Base-by-base conservation (phyloP, 2,888 invertebrate species). In the Macroteleia sp. region DNA sequence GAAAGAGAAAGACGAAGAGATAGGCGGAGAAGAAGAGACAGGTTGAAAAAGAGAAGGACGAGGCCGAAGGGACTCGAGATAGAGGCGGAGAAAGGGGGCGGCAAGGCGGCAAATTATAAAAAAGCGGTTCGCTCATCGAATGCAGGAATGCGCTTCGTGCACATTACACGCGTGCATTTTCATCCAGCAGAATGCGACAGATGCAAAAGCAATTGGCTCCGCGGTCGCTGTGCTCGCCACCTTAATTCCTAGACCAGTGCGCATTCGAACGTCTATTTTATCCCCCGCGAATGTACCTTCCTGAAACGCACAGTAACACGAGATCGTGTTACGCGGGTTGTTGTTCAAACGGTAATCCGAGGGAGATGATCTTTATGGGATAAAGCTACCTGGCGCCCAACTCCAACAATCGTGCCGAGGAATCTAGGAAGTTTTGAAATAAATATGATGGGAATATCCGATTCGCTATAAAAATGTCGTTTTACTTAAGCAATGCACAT, bases 51-150 rank as follows among this genome's bases (percentile, higher is more conserved):
- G 69, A 69, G 34, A 59, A 36, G 59, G 32, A 50, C 28, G 57
- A 44, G 42, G 64, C 59, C 28, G 67, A 62, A 57, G 77, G 73
- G 73, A 44, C 59, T 48, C 48, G 54, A 30, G 50, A 69, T 73
- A 71, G 71, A 64, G 20, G 32, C 28, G 54, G 54, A 28, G 70
- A 52, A 32, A 50, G 52, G 46, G 59, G 42, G 57, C 41, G 50
- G 59, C 39, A 56, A 69, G 56, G 73, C 54, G 62, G 73, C 62
- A 50, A 74, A 74, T 75, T 74, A 66, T 74, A 70, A 76, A 81
- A 78, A 81, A 78, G 66, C 71, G 61, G 34, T 48, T 78, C 78
- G 76, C 69, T 81, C 78, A 70, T 80, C 76, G 76, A 69, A 80
- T 78, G 73, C 76, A 73, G 76, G 80, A 80, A 80, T 78, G 80